phyloP scores from a whole-genome alignment of 2,797 vertebrate species.

The Cichlasoma orientale region DNA sequence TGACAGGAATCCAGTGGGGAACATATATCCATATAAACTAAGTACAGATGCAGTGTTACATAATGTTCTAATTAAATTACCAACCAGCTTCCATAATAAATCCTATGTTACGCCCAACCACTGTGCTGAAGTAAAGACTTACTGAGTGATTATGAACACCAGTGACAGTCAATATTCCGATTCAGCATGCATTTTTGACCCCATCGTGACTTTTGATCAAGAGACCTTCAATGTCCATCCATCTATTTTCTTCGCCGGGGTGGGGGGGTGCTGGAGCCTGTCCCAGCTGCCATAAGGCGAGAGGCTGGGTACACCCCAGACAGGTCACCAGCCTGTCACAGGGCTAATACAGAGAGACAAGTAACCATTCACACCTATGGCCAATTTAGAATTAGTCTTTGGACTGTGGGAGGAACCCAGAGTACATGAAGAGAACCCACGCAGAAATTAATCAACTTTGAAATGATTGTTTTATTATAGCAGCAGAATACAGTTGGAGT shows the following conservation, averaged over 20 bases:
- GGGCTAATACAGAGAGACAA: too few relatives aligned
- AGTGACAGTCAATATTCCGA: neutral
- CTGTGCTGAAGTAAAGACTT: neutral
- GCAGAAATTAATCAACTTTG: neutral
- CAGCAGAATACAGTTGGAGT: neutral
- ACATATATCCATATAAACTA: slow-evolving; percentile 3
- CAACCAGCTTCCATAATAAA: slow-evolving; percentile 2
- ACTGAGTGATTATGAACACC: neutral
- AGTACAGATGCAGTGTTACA: slow-evolving; percentile 2
- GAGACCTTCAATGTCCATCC: neutral
- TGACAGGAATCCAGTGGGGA: slow-evolving; percentile 8
- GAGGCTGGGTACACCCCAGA: too few relatives aligned
- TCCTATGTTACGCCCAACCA: neutral
- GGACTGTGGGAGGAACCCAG: too few relatives aligned
- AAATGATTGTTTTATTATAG: neutral
- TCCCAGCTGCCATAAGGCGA: too few relatives aligned
- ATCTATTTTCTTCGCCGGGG: too few relatives aligned
- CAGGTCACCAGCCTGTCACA: too few relatives aligned
- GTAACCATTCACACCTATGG: too few relatives aligned
- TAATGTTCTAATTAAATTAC: slow-evolving; percentile 15
- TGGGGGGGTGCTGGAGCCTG: too few relatives aligned
- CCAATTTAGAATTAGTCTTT: too few relatives aligned
- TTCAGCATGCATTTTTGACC: neutral
- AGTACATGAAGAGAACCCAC: too few relatives aligned
- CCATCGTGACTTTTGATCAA: neutral